These are phyloP conservation scores for Campoletis raptor DNA, from an alignment of 2,888 invertebrate species.

Conservation along the genomic window DNA sequence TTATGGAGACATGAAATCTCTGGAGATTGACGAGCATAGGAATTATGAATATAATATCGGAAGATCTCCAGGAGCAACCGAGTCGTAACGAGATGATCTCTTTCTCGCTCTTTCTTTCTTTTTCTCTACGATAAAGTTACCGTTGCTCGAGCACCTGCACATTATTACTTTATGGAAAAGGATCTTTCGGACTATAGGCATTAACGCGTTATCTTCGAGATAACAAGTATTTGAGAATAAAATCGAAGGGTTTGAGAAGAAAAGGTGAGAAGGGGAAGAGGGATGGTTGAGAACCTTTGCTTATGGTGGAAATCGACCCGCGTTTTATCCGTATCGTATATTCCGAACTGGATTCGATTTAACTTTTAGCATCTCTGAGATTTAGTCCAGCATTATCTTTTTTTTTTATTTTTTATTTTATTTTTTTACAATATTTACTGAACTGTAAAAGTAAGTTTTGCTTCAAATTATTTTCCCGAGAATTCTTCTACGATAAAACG, in stretches of 20 bases:
- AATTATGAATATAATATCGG: slow-evolving; percentile 33
- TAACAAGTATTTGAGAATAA: slow-evolving; percentile 53
- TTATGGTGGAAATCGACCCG: slow-evolving; percentile 9
- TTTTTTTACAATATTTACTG: slow-evolving; percentile 5
- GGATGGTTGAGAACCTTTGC: slow-evolving; percentile 47
- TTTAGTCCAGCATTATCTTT: not conserved
- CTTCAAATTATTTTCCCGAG: not conserved
- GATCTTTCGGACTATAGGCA: slow-evolving; percentile 37
- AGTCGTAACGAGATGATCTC: slow-evolving; percentile 59
- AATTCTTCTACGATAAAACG: not conserved
- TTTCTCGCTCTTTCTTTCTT: slow-evolving; percentile 13
- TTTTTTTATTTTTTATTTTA: not conserved
- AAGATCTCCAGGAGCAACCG: slow-evolving; percentile 46
- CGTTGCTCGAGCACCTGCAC: slow-evolving; percentile 46
- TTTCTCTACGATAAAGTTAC: slow-evolving; percentile 34
- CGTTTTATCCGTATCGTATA: slow-evolving; percentile 17
- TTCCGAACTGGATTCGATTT: slow-evolving; percentile 16
- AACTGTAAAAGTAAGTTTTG: not conserved
- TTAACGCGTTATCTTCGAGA: slow-evolving; percentile 48
- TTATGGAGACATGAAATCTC: slow-evolving; percentile 34
- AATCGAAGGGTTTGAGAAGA: slow-evolving; percentile 9
- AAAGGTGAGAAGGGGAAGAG: slow-evolving; percentile 20
- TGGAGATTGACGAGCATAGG: slow-evolving; percentile 27
- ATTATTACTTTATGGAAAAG: slow-evolving; percentile 45
- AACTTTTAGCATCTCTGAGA: slow-evolving; percentile 6